phyloP scores from a whole-genome alignment of 2,113 vertebrate species.

The Nyctereutes procyonoides region DNA sequence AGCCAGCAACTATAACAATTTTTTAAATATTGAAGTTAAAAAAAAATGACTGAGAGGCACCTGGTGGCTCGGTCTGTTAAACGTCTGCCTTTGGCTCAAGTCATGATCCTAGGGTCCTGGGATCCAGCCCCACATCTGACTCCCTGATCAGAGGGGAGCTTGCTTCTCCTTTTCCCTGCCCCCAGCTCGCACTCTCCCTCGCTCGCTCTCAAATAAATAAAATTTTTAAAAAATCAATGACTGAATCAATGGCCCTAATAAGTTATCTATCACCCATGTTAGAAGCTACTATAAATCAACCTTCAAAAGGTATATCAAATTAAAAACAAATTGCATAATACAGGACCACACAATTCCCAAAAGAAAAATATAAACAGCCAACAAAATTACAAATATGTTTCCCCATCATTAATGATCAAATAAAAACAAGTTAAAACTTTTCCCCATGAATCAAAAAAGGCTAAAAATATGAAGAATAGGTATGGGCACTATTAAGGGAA shows the following conservation, averaged over 20 bases:
- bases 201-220: no score
- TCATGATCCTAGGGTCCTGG: no score
- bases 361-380: background rate
- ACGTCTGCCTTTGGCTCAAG: no score
- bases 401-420: background rate
- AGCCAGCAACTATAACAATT: no score
- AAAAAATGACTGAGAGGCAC: no score
- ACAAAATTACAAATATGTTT: background rate
- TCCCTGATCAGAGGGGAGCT: no score
- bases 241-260: background rate
- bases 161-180: no score
- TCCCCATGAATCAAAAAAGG: background rate
- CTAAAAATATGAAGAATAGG: background rate
- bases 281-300: background rate
- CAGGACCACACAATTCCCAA: background rate
- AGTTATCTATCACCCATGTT: background rate
- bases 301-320: background rate
- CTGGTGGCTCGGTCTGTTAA: no score
- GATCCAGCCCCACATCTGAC: no score
- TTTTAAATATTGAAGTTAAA: no score
- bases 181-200: no score
- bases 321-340: background rate
- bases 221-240: background rate
- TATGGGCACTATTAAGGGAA: background rate
- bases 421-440: background rate